phyloP scores from a whole-genome alignment of 2,113 vertebrate species.

The Brachirus orientalis region DNA sequence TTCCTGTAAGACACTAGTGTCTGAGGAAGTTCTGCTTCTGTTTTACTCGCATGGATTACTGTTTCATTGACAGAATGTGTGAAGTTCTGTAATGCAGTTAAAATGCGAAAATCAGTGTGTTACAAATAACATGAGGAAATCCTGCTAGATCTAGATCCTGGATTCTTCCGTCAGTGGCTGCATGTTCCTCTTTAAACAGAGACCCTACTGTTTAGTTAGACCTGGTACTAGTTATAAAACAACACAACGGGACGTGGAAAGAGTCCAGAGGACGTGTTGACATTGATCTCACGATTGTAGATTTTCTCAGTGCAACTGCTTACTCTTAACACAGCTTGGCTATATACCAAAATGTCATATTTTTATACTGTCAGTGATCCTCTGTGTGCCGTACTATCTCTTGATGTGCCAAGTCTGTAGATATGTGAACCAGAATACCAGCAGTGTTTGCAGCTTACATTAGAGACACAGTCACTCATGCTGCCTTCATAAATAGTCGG shows the following conservation, averaged over 20 bases:
- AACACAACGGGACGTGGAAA: not conserved
- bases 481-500: constrained; percentile 58
- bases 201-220: constrained; percentile 60
- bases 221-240: constrained; percentile 68
- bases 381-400: constrained; percentile 16
- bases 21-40: not conserved
- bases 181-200: constrained; percentile 39
- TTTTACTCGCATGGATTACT: constrained; percentile 2
- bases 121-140: constrained; percentile 30
- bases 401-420: constrained; percentile 36
- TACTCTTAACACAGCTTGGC: constrained; percentile 38
- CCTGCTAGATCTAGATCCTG: not conserved
- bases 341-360: constrained; percentile 55
- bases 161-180: constrained; percentile 22
- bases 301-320: constrained; percentile 25
- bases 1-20: no score
- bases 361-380: constrained; percentile 37
- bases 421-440: constrained; percentile 1
- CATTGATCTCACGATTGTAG: constrained; percentile 22
- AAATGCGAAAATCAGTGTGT: no score
- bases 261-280: constrained; percentile 36
- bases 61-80: not conserved
- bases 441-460: constrained; percentile 15
- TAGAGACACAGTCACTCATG: constrained; percentile 33
- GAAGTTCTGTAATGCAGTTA: no score